Evolutionary conservation across 2,113 vertebrate species (phyloP).

Genomic region (Hemicordylus capensis): DNA sequence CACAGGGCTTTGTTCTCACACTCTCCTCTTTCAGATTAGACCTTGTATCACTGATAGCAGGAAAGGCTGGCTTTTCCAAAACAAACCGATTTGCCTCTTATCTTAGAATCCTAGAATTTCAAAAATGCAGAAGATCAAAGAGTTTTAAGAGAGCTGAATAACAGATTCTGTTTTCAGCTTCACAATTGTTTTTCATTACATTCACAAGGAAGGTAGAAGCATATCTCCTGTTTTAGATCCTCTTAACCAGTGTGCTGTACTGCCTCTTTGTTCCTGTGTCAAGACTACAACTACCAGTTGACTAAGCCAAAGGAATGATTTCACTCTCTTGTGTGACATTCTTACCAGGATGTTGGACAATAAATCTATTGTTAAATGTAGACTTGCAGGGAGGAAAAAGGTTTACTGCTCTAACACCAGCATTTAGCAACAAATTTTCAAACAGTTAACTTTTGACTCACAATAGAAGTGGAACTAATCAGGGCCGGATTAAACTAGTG

Average conservation of each 20-base stretch:
- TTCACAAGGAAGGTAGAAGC: conserved; percentile 14
- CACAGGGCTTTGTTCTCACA: neutral
- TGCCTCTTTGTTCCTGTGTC: conserved; percentile 35
- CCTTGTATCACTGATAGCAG: conserved; percentile 36
- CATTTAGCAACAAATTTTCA: conserved; percentile 27
- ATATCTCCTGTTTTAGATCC: conserved; percentile 15
- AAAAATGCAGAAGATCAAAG: conserved; percentile 3
- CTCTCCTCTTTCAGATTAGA: neutral
- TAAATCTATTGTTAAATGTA: neutral
- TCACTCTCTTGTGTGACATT: conserved; percentile 25
- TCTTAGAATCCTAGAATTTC: neutral
- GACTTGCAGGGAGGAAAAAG: neutral
- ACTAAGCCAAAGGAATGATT: conserved; percentile 22
- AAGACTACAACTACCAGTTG: conserved; percentile 17
- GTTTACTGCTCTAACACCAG: neutral
- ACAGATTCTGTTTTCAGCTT: neutral
- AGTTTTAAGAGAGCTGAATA: neutral
- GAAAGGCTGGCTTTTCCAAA: conserved; percentile 35
- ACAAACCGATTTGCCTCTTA: neutral
- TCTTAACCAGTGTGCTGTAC: conserved; percentile 12
- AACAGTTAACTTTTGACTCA: neutral
- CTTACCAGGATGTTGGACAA: neutral
- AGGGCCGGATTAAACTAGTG: no score
- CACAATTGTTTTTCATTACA: neutral
- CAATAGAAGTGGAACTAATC: neutral